Percentiles rank a stretch among this genome's conserved stretches.
These are phyloP conservation scores for Eupithecia centaureata DNA, from an alignment of 2,888 invertebrate species.

Conservation along the genomic window DNA sequence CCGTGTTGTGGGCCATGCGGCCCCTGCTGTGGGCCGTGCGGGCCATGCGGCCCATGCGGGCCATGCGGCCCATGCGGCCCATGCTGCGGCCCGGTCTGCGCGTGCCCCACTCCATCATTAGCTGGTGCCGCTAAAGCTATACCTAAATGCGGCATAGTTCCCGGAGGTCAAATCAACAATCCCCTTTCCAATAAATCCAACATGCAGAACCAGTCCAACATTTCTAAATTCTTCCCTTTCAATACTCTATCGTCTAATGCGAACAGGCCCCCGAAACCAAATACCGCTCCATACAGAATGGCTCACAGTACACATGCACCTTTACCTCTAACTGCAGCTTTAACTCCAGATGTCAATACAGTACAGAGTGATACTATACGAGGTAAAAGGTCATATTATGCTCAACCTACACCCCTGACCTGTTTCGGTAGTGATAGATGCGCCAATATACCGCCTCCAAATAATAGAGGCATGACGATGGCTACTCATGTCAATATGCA, in stretches of 20 bases:
- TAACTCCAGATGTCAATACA: neutral
- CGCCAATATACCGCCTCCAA: constrained; percentile 12
- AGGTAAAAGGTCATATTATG: constrained; percentile 3
- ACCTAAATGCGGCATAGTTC: constrained; percentile 9
- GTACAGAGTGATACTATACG: neutral
- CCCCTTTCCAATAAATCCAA: constrained; percentile 4
- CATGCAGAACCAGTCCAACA: neutral
- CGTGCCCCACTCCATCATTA: neutral
- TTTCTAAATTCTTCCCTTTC: constrained; percentile 7
- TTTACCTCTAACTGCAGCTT: neutral
- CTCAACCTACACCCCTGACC: constrained; percentile 10
- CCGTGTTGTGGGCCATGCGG: neutral
- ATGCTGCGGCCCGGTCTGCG: constrained; percentile 20
- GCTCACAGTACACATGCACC: constrained; percentile 2
- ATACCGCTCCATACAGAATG: constrained; percentile 14
- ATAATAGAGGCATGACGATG: constrained; percentile 21
- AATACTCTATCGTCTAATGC: neutral
- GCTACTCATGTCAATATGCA: constrained; percentile 21
- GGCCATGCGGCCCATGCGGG: constrained; percentile 24
- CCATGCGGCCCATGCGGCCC: constrained; percentile 21
- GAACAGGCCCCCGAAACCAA: constrained; percentile 3
- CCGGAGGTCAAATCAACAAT: constrained; percentile 4
- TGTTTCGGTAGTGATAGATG: constrained; percentile 19
- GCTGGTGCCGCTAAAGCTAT: constrained; percentile 1
- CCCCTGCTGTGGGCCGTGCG: constrained; percentile 13